Conservation (phyloP, 92 coral and sea anemone species). For the Metridium senile region DNA sequence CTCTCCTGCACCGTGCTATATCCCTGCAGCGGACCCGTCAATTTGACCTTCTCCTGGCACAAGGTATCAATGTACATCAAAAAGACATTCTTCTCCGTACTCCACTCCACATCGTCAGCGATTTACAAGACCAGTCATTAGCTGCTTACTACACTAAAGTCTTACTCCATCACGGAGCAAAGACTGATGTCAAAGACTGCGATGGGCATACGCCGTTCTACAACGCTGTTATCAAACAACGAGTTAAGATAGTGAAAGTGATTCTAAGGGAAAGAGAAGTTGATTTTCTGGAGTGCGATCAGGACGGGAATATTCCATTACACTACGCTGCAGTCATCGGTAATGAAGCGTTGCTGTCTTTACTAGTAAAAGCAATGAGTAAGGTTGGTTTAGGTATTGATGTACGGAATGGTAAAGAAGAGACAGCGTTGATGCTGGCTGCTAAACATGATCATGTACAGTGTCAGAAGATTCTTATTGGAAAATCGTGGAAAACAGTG, state of each 20-base stretch:
- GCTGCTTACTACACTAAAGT: constrained; percentile 38
- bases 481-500: constrained; percentile 46
- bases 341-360: constrained; percentile 22
- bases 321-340: constrained; percentile 52
- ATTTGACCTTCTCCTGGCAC: constrained; percentile 41
- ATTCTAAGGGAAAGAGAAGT: constrained; percentile 54
- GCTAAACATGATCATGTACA: constrained; percentile 35
- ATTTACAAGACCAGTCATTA: constrained; percentile 39
- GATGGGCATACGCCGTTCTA: constrained; percentile 46
- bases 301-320: constrained; percentile 50
- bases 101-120: constrained; percentile 53
- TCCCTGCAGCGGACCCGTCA: constrained; percentile 46
- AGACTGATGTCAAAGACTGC: constrained; percentile 33
- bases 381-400: constrained; percentile 47
- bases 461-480: constrained; percentile 49
- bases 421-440: constrained; percentile 59
- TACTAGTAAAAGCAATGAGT: constrained; percentile 45
- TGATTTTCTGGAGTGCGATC: constrained; percentile 44
- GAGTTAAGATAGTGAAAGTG: constrained; percentile 36
- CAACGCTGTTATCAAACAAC: constrained; percentile 53
- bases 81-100: constrained; percentile 52
- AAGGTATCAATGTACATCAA: constrained; percentile 54
- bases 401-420: constrained; percentile 36
- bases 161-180: constrained; percentile 51
- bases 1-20: constrained; percentile 51